These are phyloP conservation scores for Erebia ligea DNA, from an alignment of 2,888 invertebrate species.

Conservation along the genomic window DNA sequence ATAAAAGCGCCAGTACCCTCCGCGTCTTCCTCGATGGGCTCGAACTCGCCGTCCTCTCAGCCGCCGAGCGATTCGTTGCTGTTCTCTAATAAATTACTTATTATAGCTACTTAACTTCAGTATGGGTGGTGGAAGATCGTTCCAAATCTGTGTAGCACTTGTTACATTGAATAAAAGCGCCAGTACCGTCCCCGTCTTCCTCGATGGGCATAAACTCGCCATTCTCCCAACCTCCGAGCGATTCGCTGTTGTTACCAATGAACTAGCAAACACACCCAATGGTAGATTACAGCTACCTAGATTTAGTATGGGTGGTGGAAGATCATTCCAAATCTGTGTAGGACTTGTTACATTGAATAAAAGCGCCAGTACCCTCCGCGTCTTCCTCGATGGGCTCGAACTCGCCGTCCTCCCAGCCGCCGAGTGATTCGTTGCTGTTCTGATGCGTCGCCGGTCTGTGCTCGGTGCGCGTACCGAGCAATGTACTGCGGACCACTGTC, in stretches of 20 bases:
- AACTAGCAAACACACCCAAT: too few species aligned
- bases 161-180: neutral
- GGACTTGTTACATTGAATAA: neutral
- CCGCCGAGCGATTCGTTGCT: constrained; percentile 81
- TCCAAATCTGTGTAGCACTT: neutral
- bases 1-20: constrained; percentile 63
- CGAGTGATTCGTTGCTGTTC: constrained; percentile 80
- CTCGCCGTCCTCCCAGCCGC: constrained; percentile 91
- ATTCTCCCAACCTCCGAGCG: constrained; percentile 89
- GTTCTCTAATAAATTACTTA: constrained; percentile 53
- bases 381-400: constrained; percentile 91
- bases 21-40: constrained; percentile 87
- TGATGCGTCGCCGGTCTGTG: constrained; percentile 66
- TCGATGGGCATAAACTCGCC: constrained; percentile 92
- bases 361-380: constrained; percentile 68
- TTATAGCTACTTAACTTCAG: too few species aligned
- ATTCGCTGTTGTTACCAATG: constrained; percentile 80
- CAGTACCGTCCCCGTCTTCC: constrained; percentile 82
- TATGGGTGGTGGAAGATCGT: neutral
- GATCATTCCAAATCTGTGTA: neutral
- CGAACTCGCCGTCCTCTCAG: constrained; percentile 93
- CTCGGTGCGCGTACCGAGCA: constrained; percentile 46
- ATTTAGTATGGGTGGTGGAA: too few species aligned
- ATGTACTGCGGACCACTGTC: constrained; percentile 54
- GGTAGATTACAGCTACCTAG: too few species aligned